Evolutionary conservation across 2,113 vertebrate species (phyloP).

Genomic region (Heterotis niloticus): DNA sequence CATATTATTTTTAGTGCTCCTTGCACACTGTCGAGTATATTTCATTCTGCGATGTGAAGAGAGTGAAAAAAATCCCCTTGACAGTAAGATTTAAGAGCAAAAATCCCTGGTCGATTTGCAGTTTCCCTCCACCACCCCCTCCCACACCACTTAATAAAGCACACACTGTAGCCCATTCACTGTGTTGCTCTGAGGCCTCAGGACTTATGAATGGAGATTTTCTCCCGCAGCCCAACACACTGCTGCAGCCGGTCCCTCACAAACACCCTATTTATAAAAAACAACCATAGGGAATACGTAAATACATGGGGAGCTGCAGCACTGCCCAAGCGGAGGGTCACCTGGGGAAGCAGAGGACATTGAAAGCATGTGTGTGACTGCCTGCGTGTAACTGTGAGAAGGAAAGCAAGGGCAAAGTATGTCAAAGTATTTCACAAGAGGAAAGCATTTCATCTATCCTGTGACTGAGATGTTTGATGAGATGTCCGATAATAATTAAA

Average conservation of each 20-base stretch:
- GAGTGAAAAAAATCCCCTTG: slow-evolving; percentile 32
- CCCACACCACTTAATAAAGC: slow-evolving; percentile 49
- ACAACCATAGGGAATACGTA: slow-evolving; percentile 41
- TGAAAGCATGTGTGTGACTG: slow-evolving; percentile 11
- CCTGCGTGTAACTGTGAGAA: neutral
- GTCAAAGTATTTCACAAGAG: too few relatives aligned
- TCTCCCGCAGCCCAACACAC: slow-evolving; percentile 59
- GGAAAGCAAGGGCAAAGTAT: slow-evolving; percentile 21
- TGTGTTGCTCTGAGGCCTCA: slow-evolving; percentile 26
- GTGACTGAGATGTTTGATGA: neutral
- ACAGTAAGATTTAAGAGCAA: slow-evolving; percentile 29
- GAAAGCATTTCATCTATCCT: neutral
- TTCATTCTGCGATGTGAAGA: slow-evolving; percentile 10
- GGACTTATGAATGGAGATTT: slow-evolving; percentile 61
- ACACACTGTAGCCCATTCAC: slow-evolving; percentile 59
- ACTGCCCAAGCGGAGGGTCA: neutral
- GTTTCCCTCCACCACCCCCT: slow-evolving; percentile 17
- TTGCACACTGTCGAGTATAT: slow-evolving; percentile 34
- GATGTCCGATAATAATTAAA: too few relatives aligned
- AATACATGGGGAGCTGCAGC: slow-evolving; percentile 36
- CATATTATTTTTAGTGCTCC: slow-evolving; percentile 43
- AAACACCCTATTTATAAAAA: slow-evolving; percentile 74
- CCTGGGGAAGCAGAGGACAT: neutral
- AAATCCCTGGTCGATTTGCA: slow-evolving; percentile 35
- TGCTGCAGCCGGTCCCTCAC: slow-evolving; percentile 70